phyloP scores from a whole-genome alignment of 2,113 vertebrate genomes.

The Herpetotheres cachinnans region DNA sequence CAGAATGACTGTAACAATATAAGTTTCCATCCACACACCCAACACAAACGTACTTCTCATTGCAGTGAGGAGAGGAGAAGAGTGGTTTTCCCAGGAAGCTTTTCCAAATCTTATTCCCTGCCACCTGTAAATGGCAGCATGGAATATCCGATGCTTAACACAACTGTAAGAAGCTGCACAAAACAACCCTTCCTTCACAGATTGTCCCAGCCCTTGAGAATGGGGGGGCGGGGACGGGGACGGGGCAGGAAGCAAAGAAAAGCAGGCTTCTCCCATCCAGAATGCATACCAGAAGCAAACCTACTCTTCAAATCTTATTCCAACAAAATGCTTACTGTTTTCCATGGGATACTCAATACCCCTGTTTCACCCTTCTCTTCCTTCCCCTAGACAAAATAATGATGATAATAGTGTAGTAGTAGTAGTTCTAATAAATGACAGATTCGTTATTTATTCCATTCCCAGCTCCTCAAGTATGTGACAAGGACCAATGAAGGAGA shows the following conservation, averaged over 20 bases:
- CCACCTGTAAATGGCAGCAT: conserved; percentile 70
- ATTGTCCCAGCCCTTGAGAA: background rate
- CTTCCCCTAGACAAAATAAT: background rate
- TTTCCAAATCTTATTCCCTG: conserved; percentile 82
- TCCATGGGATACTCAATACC: background rate
- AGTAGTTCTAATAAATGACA: background rate
- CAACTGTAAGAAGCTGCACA: background rate
- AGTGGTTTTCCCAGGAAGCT: conserved; percentile 78
- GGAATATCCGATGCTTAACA: background rate
- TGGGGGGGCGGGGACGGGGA: background rate
- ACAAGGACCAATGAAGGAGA: background rate
- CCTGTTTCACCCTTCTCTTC: background rate
- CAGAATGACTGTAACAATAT: conserved; percentile 80
- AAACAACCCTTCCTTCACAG: background rate
- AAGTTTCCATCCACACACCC: conserved; percentile 91
- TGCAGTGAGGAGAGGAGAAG: conserved; percentile 89
- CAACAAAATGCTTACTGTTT: background rate
- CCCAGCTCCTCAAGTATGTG: background rate
- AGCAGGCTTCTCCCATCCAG: background rate
- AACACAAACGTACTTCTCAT: conserved; percentile 70
- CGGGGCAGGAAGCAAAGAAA: background rate
- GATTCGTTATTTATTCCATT: background rate
- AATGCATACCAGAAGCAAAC: background rate
- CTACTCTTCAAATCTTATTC: background rate
- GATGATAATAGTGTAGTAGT: background rate